Evolutionary conservation across 2,888 invertebrate genomes (phyloP).

Genomic region (Drosophila hamatofila): DNA sequence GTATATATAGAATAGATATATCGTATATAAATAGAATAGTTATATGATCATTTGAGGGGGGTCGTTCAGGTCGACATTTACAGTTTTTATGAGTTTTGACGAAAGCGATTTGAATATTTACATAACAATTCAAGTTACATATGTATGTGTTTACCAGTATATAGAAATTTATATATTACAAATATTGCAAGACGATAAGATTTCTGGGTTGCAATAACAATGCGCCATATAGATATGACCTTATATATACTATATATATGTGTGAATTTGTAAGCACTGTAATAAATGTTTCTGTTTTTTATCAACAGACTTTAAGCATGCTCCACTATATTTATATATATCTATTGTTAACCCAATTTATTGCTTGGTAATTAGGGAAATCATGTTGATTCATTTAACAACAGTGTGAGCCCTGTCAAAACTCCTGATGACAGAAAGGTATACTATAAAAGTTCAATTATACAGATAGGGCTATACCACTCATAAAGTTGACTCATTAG

Average conservation of each 20-base stretch:
- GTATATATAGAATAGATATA: not conserved
- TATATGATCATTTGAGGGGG: slow-evolving; percentile 23
- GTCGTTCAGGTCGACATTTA: slow-evolving; percentile 17
- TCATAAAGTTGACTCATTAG: slow-evolving; percentile 7
- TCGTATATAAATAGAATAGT: not conserved
- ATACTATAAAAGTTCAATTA: not conserved
- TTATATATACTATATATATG: not conserved
- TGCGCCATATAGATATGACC: slow-evolving; percentile 17
- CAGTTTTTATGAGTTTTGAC: slow-evolving; percentile 4
- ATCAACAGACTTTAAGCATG: slow-evolving; percentile 1
- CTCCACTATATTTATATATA: not conserved
- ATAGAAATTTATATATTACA: slow-evolving; percentile 18
- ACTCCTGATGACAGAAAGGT: not conserved
- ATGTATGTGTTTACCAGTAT: not conserved
- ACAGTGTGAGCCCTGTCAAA: not conserved
- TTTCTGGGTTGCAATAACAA: slow-evolving; percentile 21
- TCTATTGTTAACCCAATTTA: not conserved
- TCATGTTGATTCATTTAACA: not conserved
- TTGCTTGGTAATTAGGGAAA: not conserved
- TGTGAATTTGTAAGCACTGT: not conserved
- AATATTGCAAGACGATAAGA: slow-evolving; percentile 48
- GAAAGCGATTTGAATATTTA: slow-evolving; percentile 28
- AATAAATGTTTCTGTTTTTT: slow-evolving; percentile 1
- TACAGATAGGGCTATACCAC: not conserved
- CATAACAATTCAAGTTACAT: slow-evolving; percentile 17